Conservation (phyloP, 2,888 invertebrate genomes). For the Drosophila helvetica region DNA sequence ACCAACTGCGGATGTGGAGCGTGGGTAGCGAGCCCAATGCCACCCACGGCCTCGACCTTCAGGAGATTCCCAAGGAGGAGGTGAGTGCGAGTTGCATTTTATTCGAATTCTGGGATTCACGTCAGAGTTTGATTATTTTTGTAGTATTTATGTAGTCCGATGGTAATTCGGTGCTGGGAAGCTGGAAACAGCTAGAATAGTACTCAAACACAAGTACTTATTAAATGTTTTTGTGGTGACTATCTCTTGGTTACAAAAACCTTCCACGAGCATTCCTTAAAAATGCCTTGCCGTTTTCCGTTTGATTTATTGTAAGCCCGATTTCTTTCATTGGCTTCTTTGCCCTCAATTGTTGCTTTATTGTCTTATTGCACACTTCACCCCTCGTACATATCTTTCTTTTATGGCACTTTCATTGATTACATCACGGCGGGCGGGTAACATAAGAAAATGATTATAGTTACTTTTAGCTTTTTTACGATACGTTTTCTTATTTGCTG, state of each 20-base stretch:
- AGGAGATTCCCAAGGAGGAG: constrained; percentile 86
- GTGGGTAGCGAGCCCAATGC: constrained; percentile 91
- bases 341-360: constrained; percentile 37
- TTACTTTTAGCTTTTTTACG: constrained; percentile 35
- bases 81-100: constrained; percentile 61
- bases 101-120: too few species aligned
- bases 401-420: constrained; percentile 70
- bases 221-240: too few species aligned
- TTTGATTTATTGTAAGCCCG: constrained; percentile 12
- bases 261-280: neutral
- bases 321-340: constrained; percentile 33
- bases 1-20: constrained; percentile 90
- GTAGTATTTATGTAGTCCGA: neutral
- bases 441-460: constrained; percentile 15
- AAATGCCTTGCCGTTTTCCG: neutral
- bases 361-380: constrained; percentile 32
- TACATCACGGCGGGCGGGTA: constrained; percentile 63
- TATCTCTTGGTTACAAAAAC: too few species aligned
- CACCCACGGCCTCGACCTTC: constrained; percentile 91
- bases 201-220: too few species aligned
- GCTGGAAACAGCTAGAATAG: too few species aligned
- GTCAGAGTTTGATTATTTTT: neutral
- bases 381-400: constrained; percentile 14
- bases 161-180: too few species aligned
- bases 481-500: constrained; percentile 44